Evolutionary conservation across 2,113 vertebrate species (phyloP).

Genomic region (Brachyhypopomus occidentalis): DNA sequence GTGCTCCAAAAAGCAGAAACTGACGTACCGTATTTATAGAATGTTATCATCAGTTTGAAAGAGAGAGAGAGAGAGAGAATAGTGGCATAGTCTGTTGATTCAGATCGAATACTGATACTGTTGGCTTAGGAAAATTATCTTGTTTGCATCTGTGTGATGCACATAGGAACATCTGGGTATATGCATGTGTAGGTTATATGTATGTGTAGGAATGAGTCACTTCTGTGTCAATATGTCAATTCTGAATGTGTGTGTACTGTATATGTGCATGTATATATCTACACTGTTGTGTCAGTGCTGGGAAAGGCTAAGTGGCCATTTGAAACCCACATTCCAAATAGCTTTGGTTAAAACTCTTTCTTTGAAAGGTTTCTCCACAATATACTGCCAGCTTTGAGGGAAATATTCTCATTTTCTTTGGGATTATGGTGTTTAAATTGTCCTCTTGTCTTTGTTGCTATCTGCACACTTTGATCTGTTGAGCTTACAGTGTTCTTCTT

Average conservation of each 20-base stretch:
- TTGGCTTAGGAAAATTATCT: not conserved
- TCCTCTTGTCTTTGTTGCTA: not conserved
- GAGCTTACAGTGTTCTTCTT: no score
- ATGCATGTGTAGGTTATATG: no score
- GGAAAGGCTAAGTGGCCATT: no score
- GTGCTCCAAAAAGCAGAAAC: no score
- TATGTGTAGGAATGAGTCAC: no score
- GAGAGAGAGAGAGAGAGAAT: conserved; percentile 7
- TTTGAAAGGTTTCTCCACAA: no score
- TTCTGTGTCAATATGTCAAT: no score
- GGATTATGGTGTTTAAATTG: not conserved
- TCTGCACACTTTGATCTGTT: not conserved
- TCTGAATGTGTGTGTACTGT: not conserved
- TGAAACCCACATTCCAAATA: no score
- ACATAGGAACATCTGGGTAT: not conserved
- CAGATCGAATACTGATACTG: not conserved
- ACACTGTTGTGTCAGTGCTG: not conserved
- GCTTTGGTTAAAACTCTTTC: no score
- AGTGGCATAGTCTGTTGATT: no score
- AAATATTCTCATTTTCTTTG: not conserved
- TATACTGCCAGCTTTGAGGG: no score
- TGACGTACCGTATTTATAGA: no score
- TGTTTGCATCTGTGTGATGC: not conserved
- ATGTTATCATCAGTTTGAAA: not conserved
- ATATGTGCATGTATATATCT: not conserved